phyloP scores from a whole-genome alignment of 2,797 vertebrate species.

The Cephalopachus bancanus region DNA sequence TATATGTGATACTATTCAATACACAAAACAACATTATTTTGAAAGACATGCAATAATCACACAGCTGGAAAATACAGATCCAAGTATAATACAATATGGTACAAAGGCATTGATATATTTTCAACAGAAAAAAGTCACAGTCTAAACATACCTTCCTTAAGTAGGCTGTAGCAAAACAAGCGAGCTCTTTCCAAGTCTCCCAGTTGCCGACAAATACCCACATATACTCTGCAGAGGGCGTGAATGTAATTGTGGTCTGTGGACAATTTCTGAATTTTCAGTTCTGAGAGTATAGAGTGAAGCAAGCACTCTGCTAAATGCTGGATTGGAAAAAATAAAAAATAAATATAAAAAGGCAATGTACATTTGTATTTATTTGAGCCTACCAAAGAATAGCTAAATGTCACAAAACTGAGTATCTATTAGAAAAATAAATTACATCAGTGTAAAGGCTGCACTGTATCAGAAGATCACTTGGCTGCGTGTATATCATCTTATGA shows the following conservation, averaged over 20 bases:
- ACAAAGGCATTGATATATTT: background rate
- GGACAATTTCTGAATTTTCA: constrained; percentile 90
- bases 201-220: constrained; percentile 93
- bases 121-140: background rate
- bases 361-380: background rate
- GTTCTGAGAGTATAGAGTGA: constrained; percentile 90
- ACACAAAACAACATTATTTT: background rate
- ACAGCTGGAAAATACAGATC: background rate
- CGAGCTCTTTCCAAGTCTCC: constrained; percentile 93
- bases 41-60: background rate
- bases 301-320: constrained; percentile 91
- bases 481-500: too few relatives aligned
- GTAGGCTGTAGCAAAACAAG: constrained; percentile 94
- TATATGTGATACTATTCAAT: background rate
- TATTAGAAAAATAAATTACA: background rate
- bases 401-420: background rate
- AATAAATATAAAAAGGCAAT: constrained; percentile 56
- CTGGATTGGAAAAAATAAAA: constrained; percentile 76
- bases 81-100: rapidly evolving
- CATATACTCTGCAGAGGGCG: constrained; percentile 95
- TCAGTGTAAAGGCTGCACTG: too few relatives aligned
- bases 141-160: constrained; percentile 93
- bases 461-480: background rate
- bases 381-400: background rate
- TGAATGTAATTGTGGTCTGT: constrained; percentile 89